Base-by-base conservation (phyloP, 2,888 invertebrate species). In the Vesta saturnalis region DNA sequence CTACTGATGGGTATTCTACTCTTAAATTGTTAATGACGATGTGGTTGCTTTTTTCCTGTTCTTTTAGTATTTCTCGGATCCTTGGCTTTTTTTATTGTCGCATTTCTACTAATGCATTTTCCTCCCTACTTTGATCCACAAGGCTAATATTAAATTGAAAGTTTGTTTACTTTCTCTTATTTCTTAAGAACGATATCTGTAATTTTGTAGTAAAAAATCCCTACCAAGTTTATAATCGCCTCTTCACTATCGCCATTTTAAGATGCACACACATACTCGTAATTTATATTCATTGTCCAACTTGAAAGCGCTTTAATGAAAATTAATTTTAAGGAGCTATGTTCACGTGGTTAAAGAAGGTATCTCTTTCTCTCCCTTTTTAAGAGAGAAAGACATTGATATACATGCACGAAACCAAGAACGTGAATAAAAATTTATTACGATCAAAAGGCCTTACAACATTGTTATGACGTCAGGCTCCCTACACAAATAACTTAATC, bases 401-500 rank as follows among this genome's bases (percentile, higher is more conserved):
- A 62, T 43, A 54, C 30, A 18, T 14, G 18, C 1, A 47, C 12
- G 12, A 23, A 39, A 14, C 30, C 8, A 39, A 21, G 18, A 21
- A 56, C 62, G 62, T 62, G 56, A 43, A 57, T 57, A 57, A 64
- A 57, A 64, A 64, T 64, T 64, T 64, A 64, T 59, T 30, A 64
- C 12, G 64, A 59, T 39, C 35, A 62, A 47, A 57, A 49, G 22
- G 49, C 64, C 52, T 12, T 43, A 47, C 35, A 65, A 60, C 46
- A 62, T 62, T 49, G 54, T 59, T 49, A 57, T 70, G 73, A 74
- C 74, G 74, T 75, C 75, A 78, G 73, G 74, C 73, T 68, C 72
- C 74, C 72, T 63, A 73, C 74, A 76, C 76, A 78, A 78, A 79
- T 78, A 78, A 77, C 74, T 72, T 70, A 72, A 75, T 75, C 75